Conservation (phyloP, 2,113 vertebrate genomes). For the Vulpes ferrilata region DNA sequence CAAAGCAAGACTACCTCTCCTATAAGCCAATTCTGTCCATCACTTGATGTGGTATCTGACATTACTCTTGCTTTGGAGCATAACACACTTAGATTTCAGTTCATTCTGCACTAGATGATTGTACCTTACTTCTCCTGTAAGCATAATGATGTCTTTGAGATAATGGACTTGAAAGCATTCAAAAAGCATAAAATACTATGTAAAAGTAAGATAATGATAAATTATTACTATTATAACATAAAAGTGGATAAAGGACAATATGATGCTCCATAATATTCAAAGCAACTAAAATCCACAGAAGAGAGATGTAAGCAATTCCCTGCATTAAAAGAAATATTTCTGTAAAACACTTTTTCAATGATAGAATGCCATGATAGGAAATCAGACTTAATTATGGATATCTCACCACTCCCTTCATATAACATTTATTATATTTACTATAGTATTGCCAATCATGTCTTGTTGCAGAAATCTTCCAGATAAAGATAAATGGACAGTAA, state of each 20-base stretch:
- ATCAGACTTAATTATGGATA: constrained; percentile 87
- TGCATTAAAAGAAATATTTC: constrained; percentile 50
- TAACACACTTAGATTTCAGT: constrained; percentile 60
- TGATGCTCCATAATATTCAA: constrained; percentile 55
- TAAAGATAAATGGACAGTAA: constrained; percentile 68
- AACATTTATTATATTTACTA: constrained; percentile 79
- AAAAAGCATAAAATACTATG: constrained; percentile 46
- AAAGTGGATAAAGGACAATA: constrained; percentile 53
- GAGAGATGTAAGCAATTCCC: constrained; percentile 41
- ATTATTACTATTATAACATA: constrained; percentile 68
- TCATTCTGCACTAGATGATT: constrained; percentile 45
- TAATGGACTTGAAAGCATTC: constrained; percentile 56
- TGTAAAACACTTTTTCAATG: constrained; percentile 79
- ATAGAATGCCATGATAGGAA: constrained; percentile 83
- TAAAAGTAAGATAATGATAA: constrained; percentile 58
- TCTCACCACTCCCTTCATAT: constrained; percentile 82
- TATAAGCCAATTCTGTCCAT: constrained; percentile 21
- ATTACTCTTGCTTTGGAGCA: constrained; percentile 38
- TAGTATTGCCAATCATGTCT: constrained; percentile 39
- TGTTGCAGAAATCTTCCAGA: constrained; percentile 64
- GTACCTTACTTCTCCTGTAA: constrained; percentile 52
- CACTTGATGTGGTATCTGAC: constrained; percentile 38
- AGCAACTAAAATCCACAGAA: constrained; percentile 57
- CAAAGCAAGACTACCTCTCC: constrained; percentile 32
- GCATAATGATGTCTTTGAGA: constrained; percentile 62